Evolutionary conservation across 2,797 vertebrate genomes (phyloP), one percentile per base, ranked within the genome.

Genomic region (Gymnothorax javanicus): DNA sequence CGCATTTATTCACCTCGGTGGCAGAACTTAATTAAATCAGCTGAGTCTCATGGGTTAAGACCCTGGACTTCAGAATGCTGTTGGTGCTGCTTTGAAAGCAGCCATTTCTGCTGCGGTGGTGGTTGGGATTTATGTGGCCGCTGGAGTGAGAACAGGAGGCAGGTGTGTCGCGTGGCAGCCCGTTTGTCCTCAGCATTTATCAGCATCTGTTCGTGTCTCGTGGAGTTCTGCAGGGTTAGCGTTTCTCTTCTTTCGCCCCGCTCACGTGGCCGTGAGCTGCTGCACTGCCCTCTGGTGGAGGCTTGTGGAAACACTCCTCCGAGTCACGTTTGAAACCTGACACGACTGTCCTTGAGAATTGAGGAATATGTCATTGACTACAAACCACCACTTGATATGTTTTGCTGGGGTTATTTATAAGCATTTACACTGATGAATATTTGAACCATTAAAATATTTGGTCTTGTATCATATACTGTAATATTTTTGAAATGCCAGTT

Each of bases 231-330:
- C 50, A 23, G 50, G 43, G 20, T 23, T 54, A 54, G 43, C 17
- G 3, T 20, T 79, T 54, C 75, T 54, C 17, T n/a, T 52, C 17
- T 2, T 0, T 6, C 9, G 43, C 54, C 15, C 50, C 17, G 75
- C 20, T 54, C 43, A 6, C 15, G 75, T 77, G 75, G 50, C 75
- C 17, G 15, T 79, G 15, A 3, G 50, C 17, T 7, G n/a, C 50
- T 56, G 25, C 64, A 67, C 64, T 23, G 27, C 84, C 84, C 64
- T 20, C 84, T 56, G 0, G 84, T 85, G 84, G 84, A n/a, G 15
- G 12, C 27, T 2, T 84, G 59, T 12, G 15, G 43, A 52, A 60
- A 52, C 59, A 50, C 50, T 33, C 60, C 4, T 52, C 7, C 15
- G 12, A n/a, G 43, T 12, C 84, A n/a, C 20, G 62, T 50, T 25